Percentiles rank a stretch among this genome's conserved stretches.
Evolutionary conservation across 2,797 vertebrate species (phyloP).

Genomic region (Lutjanus argentimaculatus): DNA sequence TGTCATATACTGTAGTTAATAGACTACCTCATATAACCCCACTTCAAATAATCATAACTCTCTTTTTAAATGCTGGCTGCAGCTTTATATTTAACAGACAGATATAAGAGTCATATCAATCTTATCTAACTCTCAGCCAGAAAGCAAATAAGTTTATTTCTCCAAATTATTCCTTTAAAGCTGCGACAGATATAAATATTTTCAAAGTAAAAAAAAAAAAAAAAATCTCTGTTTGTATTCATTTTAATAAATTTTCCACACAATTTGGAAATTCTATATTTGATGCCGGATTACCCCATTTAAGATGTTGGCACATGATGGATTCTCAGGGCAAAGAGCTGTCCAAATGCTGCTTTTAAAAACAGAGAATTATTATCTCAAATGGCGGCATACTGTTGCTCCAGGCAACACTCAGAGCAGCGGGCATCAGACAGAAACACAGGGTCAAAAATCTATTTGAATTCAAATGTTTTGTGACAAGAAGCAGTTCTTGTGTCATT

Average conservation of each 20-base stretch:
- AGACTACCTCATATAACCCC: too few species aligned
- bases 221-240: neutral
- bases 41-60: too few species aligned
- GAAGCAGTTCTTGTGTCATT: constrained; percentile 50
- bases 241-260: constrained; percentile 19
- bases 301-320: constrained; percentile 13
- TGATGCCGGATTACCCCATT: constrained; percentile 25
- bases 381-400: constrained; percentile 21
- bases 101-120: neutral
- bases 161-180: neutral
- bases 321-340: constrained; percentile 3
- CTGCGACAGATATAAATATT: neutral
- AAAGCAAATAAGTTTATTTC: neutral
- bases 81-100: neutral
- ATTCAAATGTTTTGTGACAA: constrained; percentile 45
- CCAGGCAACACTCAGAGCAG: constrained; percentile 29
- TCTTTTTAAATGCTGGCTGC: neutral
- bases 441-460: constrained; percentile 42
- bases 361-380: constrained; percentile 9
- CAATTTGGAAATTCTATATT: constrained; percentile 9
- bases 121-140: neutral
- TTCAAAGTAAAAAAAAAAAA: neutral
- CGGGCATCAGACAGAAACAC: constrained; percentile 11
- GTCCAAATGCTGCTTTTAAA: constrained; percentile 14
- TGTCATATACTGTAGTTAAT: too few species aligned